Evolutionary conservation across 2,113 vertebrate genomes (phyloP), one percentile per base, ranked within the genome.

Genomic region (Oncorhynchus mykiss): DNA sequence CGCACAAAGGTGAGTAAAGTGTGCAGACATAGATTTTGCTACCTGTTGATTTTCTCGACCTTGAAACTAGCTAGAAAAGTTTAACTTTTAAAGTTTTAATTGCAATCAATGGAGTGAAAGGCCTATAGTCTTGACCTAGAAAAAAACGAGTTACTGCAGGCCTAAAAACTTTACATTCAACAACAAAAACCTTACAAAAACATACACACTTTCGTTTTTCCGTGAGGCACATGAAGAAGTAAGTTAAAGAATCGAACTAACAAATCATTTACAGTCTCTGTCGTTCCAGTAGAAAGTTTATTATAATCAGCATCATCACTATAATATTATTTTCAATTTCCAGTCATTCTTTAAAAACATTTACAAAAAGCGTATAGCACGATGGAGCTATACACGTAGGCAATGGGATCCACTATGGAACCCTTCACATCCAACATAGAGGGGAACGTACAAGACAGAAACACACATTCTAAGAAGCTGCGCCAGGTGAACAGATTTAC

Each of bases 271-370:
- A 72, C 78, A 62, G 8, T 27, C 88, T 84, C 88, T 88, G 74
- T 91, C 92, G 91, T 95, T 96, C 95, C 94, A 96, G 95, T 97
- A 97, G 91, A 97, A 97, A 97, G 95, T 97, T 98, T 98, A 96
- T 95, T 96, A 87, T 90, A 78, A 83, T 84, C 76, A 74, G 74
- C 84, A 87, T 85, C 73, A 84, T 77, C 69, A 60, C 84, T 83
- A 87, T 85, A 89, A 83, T 82, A 94, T 94, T 94, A 29, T 92
- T 91, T 83, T 94, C 89, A 87, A 93, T 93, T 96, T 97, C 95
- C 95, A 96, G 95, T 97, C 95, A 94, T 91, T 2, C 83, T 92
- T 80, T 92, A 95, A 96, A 96, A 96, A 96, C 91, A 95, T 95
- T 95, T 93, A 93, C 86, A 95, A 94, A 54, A 94, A 85, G 70